Conservation (phyloP, 2,888 invertebrate species). For the Stegophylla sp. region DNA sequence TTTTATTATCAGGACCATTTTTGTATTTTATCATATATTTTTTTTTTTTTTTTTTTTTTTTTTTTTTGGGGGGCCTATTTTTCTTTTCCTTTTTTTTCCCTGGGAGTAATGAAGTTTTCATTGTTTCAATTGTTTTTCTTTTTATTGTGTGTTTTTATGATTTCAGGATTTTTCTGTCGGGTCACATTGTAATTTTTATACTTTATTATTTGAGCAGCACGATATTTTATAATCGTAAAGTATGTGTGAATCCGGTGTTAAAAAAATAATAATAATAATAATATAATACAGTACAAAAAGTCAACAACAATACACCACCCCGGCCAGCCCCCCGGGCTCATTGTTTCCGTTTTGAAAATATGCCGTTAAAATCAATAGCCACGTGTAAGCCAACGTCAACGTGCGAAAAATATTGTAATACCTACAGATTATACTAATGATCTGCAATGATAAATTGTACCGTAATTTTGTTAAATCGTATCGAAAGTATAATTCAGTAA, state of each 20-base stretch:
- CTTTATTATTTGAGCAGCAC: background rate
- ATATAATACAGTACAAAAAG: too few species aligned
- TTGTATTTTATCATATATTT: too few species aligned
- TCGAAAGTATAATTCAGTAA: too few species aligned
- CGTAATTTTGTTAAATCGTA: too few species aligned
- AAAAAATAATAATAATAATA: background rate
- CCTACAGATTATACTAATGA: too few species aligned
- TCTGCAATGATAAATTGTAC: too few species aligned
- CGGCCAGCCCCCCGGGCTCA: background rate
- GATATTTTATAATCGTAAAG: background rate
- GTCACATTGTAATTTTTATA: background rate
- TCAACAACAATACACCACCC: background rate
- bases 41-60: conserved; percentile 6
- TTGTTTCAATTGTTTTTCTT: conserved; percentile 34
- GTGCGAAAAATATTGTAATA: too few species aligned
- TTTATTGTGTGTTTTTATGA: conserved; percentile 1
- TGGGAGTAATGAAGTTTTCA: background rate
- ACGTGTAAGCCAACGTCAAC: too few species aligned
- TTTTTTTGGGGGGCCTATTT: background rate
- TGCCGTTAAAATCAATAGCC: background rate
- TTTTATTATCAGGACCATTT: too few species aligned
- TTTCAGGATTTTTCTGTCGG: background rate
- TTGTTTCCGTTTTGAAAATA: background rate
- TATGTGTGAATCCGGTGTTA: background rate
- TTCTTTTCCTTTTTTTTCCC: background rate